Evolutionary conservation across 2,113 vertebrate species (phyloP), one percentile per base, ranked within the genome.

Genomic region (Polyodon spathula): DNA sequence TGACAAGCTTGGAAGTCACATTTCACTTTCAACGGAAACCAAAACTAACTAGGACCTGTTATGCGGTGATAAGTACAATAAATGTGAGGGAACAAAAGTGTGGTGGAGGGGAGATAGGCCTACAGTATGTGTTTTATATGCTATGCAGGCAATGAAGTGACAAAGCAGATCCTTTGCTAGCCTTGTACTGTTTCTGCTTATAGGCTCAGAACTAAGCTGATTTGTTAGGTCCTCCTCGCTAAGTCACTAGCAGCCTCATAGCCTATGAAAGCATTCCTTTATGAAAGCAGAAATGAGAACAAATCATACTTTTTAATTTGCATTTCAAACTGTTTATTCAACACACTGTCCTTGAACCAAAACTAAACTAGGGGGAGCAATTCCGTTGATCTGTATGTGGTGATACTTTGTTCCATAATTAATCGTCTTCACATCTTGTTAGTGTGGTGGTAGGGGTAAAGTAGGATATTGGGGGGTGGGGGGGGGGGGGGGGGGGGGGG

Each of bases 1-100:
- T 88, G 89, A 90, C 87, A 89, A 91, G 84, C 86, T 81, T 78
- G 82, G 84, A 88, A 90, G 88, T 87, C 63, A 43, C 68, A 55
- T 86, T 89, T 85, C 81, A 85, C 63, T 54, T 86, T 81, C 78
- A 75, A 80, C 81, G 79, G 79, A 82, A 91, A 82, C 85, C 84
- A 84, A 86, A 85, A 84, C 78, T 84, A 90, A 89, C 82, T 78
- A 73, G 84, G 83, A 78, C 74, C 79, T 82, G 78, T 63, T 78
- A 79, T 78, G 69, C 69, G 55, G 71, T 76, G 84, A 83, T 89
- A 85, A 90, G 80, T 87, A 83, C 71, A 62, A 61, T 42, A 66
- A 71, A 71, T 62, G 57, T 65, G 46, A n/a, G 46, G 46, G 46
- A 3, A 48, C 9, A 48, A 27, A 54, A 54, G 10, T 16, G 52